Percentiles rank a stretch among this genome's conserved stretches.
Evolutionary conservation across 1,140 invertebrate species (phyloP).

Genomic region (Microplitis demolitor): DNA sequence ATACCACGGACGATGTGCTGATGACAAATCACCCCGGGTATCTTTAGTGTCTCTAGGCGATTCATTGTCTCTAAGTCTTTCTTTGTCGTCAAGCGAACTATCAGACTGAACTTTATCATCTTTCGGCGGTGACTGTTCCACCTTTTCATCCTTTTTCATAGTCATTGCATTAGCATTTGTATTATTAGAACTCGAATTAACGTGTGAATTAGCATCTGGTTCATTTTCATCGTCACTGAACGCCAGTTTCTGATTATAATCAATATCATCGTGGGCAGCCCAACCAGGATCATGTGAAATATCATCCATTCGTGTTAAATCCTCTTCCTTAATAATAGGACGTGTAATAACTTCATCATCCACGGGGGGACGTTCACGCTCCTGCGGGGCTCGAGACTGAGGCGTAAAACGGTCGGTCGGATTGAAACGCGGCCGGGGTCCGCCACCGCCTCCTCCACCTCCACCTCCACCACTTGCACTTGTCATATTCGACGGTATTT

Average conservation of each 20-base stretch:
- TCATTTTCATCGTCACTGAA: conserved; percentile 90
- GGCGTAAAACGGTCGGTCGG: conserved; percentile 47
- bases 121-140: conserved; percentile 20
- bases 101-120: conserved; percentile 28
- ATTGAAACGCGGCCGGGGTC: conserved; percentile 56
- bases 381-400: conserved; percentile 36
- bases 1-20: conserved; percentile 49
- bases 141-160: conserved; percentile 43
- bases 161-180: background rate
- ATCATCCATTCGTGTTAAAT: conserved; percentile 89
- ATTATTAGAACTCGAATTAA: no score
- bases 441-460: conserved; percentile 8
- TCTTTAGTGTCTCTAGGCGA: conserved; percentile 39
- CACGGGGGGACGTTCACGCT: conserved; percentile 46
- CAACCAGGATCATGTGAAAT: conserved; percentile 88
- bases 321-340: conserved; percentile 91
- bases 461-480: conserved; percentile 33
- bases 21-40: conserved; percentile 32
- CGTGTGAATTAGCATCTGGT: conserved; percentile 13
- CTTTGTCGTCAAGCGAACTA: conserved; percentile 40
- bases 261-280: conserved; percentile 90
- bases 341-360: conserved; percentile 64
- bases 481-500: conserved; percentile 53
- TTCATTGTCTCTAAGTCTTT: conserved; percentile 47
- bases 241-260: conserved; percentile 92